phyloP scores from a whole-genome alignment of 2,113 vertebrate species.

The Onychorhynchus coronatus region DNA sequence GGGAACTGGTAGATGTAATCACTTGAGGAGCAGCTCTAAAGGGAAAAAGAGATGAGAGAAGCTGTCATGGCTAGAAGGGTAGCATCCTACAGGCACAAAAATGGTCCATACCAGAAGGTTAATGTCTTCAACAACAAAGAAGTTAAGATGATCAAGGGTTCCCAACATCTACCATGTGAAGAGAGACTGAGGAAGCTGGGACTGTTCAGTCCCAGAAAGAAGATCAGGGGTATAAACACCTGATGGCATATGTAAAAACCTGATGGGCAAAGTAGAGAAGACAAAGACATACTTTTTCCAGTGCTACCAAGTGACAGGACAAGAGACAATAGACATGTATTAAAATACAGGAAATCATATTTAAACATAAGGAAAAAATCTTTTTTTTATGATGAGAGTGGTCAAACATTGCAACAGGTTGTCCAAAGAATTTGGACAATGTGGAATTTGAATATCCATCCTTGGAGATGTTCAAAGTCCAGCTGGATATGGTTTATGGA shows the following conservation, averaged over 20 bases:
- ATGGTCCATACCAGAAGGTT: not conserved
- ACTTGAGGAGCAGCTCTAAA: not conserved
- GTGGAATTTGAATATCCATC: not conserved
- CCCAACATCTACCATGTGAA: not conserved
- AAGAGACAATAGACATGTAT: not conserved
- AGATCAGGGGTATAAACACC: not conserved
- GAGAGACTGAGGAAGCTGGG: not conserved
- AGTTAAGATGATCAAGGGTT: not conserved
- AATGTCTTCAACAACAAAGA: not conserved
- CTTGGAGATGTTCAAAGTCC: not conserved
- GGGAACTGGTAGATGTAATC: not conserved
- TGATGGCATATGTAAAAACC: not conserved
- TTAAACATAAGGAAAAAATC: not conserved
- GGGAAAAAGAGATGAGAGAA: not conserved
- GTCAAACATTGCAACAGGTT: not conserved
- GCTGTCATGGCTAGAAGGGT: not conserved
- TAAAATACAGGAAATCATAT: not conserved
- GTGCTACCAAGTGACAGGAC: not conserved
- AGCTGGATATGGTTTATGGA: not conserved
- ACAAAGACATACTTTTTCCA: not conserved
- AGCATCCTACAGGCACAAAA: not conserved
- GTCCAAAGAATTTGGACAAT: not conserved
- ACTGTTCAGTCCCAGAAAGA: not conserved
- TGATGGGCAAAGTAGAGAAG: not conserved
- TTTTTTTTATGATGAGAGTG: not conserved